Conservation (phyloP, 2,797 vertebrate species). For the Tauraco hartlaubi region DNA sequence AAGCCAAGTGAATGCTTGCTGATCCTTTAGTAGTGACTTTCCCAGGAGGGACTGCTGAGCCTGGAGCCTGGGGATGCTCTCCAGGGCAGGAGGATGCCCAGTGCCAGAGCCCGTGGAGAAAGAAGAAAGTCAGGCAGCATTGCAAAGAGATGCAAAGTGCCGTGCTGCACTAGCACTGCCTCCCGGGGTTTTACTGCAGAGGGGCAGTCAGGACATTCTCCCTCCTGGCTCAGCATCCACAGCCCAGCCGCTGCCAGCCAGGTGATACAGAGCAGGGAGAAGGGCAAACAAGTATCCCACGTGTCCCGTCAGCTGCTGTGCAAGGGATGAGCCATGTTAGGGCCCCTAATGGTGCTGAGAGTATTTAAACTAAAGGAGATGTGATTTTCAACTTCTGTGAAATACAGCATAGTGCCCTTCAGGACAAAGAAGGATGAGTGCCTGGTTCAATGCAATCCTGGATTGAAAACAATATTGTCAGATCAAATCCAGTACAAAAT, state of each 20-base stretch:
- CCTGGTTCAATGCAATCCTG: background rate
- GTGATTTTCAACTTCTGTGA: background rate
- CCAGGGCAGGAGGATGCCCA: background rate
- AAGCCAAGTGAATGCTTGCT: background rate
- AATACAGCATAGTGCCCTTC: background rate
- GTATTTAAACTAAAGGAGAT: background rate
- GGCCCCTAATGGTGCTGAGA: background rate
- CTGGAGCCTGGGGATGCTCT: background rate
- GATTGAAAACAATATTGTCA: background rate
- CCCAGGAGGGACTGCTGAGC: background rate
- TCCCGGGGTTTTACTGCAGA: background rate
- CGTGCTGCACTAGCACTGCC: accelerated
- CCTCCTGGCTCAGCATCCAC: background rate
- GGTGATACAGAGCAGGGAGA: background rate
- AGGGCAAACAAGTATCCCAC: background rate
- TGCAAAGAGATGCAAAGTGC: background rate
- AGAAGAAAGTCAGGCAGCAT: background rate
- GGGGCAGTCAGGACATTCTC: background rate
- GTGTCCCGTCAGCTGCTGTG: background rate
- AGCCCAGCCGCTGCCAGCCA: background rate
- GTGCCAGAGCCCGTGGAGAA: background rate
- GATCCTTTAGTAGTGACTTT: background rate
- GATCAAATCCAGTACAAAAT: background rate
- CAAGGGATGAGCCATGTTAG: background rate
- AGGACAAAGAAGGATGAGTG: background rate